Base-by-base conservation (phyloP, 1,140 invertebrate genomes). In the Diorhabda sublineata region DNA sequence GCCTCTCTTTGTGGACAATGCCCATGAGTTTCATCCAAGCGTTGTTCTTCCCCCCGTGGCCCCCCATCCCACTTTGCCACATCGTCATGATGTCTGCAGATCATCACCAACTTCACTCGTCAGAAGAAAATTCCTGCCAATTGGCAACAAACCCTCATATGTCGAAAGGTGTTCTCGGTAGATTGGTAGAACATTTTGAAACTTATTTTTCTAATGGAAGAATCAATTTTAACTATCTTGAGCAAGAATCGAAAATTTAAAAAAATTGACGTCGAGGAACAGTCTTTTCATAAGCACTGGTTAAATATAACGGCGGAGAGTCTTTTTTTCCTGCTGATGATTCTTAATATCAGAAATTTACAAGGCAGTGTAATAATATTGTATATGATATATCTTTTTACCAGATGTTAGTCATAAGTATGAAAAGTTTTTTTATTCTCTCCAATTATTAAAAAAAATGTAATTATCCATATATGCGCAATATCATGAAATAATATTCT, bases 21-120 rank as follows among this genome's bases (percentile, higher is more conserved):
- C 90, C 90, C 90, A 92, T 92, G 64, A 92, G 83, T 78, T 91
- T 91, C 87, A 91, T 90, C 90, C 90, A 92, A 72, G 90, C 90
- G 82, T 91, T 91, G 86, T 91, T 91, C 77, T 84, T 84, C 74
- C 83, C 86, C 77, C 89, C 88, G 83, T 88, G 86, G 77, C 89
- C 89, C 87, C 90, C 89, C 81, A 90, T 89, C 75, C 81, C 81
- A 81, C 89, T 90, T 82, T 90, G 89, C 89, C 89, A 91, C 90
- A 91, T 91, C 81, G 87, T 86, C 84, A 87, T 85, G 47, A 52
- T 52, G 75, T 61, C 76, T 74, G 76, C 74, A 71, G 76, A 58
- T 74, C 78, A 81, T 79, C 72, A 80, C 76, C 73, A 57, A 62
- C 58, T 61, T 56, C 52, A 44, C 7, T 9, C 45, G 3, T 43